Base-by-base conservation (phyloP, 2,113 vertebrate genomes). In the Rutilus rutilus region DNA sequence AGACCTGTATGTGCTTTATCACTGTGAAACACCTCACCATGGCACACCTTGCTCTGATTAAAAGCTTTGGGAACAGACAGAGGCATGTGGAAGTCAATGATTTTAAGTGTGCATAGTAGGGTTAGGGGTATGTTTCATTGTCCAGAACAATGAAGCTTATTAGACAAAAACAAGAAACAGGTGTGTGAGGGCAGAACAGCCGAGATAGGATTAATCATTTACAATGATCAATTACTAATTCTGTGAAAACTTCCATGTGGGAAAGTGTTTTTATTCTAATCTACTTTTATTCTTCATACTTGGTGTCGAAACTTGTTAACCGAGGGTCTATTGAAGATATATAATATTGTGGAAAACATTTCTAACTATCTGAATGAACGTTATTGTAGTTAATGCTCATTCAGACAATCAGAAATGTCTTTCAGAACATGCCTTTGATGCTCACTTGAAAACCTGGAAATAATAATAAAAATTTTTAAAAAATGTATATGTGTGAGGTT, bases 31-130 rank as follows among this genome's bases (percentile, higher is more conserved):
- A 82, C 75, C 84, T 81, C 42, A 59, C 36, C 12, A 27, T 21
- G 71, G 82, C 86, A 86, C 89, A 84, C 89, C 86, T 89, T 50
- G 76, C 45, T 76, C 62, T 77, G 88, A 87, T 88, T 84, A 81
- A 59, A 84, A 82, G 36, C 71, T 75, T 74, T 74, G 36, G 25
- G 78, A 75, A 87, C 60, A 82, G 39, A 33, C 19, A 0, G 42
- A 39, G 50, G 23, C 76, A 83, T 86, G 80, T 76, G 75, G 33
- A 52, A 78, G 77, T 85, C 59, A 86, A 45, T 77, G 57, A 27
- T 4, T 25, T n/a, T 76, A 78, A 50, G 80, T 85, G 88, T 64
- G 73, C 59, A 57, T n/a, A 50, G 50, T 76, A 33, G 11, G 27
- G 64, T 64, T 12, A 59, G 60, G 84, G 85, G 57, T 85, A 80